These are phyloP conservation scores for Mastigias papua DNA, from an alignment of 30 jellyfish, hydroid and myxozoan species.

Conservation along the genomic window DNA sequence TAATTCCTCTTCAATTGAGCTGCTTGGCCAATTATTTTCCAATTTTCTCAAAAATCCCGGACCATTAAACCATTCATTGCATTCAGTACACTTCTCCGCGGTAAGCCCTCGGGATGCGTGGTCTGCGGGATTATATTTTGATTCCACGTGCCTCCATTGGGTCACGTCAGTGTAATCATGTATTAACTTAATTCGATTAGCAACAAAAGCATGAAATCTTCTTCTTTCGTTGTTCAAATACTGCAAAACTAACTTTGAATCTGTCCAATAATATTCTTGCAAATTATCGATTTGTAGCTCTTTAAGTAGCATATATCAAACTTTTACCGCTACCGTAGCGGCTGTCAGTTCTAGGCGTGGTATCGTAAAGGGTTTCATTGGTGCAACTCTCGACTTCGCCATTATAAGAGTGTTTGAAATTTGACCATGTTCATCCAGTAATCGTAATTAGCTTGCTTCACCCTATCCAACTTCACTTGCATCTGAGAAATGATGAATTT, in stretches of 20 bases:
- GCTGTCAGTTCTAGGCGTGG: slow-evolving; percentile 60
- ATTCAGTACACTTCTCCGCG: slow-evolving; percentile 3
- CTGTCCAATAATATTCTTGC: slow-evolving; percentile 33
- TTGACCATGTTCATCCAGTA: neutral
- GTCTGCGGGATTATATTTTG: slow-evolving; percentile 25
- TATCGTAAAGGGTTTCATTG: slow-evolving; percentile 8
- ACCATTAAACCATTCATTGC: slow-evolving; percentile 38
- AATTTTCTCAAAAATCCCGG: slow-evolving; percentile 17
- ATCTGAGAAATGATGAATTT: slow-evolving; percentile 27
- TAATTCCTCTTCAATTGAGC: slow-evolving; percentile 16
- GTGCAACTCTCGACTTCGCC: slow-evolving; percentile 62
- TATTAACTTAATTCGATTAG: slow-evolving; percentile 12
- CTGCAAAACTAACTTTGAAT: slow-evolving; percentile 27
- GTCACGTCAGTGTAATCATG: neutral
- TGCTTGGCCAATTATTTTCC: slow-evolving; percentile 23
- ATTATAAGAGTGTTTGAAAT: slow-evolving; percentile 34
- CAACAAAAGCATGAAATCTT: slow-evolving; percentile 39
- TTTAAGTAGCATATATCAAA: slow-evolving; percentile 17
- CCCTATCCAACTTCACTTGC: neutral
- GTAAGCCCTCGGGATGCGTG: slow-evolving; percentile 43
- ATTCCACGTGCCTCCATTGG: slow-evolving; percentile 29
- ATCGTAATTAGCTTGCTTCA: slow-evolving; percentile 23
- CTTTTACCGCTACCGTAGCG: slow-evolving; percentile 40
- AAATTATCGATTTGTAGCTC: slow-evolving; percentile 21
- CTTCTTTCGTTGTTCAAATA: slow-evolving; percentile 37